phyloP scores from a whole-genome alignment of 2,888 invertebrate genomes.

The Atrina japonica region DNA sequence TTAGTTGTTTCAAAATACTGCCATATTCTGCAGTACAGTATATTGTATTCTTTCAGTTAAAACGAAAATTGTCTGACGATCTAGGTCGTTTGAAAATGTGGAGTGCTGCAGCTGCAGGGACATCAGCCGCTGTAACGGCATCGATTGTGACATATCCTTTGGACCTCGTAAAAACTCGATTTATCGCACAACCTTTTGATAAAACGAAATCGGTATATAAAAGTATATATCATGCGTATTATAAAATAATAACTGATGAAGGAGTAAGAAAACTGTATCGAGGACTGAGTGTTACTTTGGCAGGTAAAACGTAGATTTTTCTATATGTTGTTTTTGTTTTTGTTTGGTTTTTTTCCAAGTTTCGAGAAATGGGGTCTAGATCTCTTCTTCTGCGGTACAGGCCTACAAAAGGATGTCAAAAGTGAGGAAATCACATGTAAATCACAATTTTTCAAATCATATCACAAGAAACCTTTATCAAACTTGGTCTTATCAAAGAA shows the following conservation, averaged over 20 bases:
- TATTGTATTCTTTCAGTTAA: conserved; percentile 16
- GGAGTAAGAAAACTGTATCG: conserved; percentile 16
- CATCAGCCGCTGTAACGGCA: conserved; percentile 17
- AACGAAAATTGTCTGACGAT: conserved; percentile 29
- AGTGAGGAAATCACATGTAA: too few relatives aligned
- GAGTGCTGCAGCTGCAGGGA: conserved; percentile 19
- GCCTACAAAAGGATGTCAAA: too few relatives aligned
- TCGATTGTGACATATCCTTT: conserved; percentile 29
- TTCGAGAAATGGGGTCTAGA: too few relatives aligned
- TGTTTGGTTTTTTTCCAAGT: too few relatives aligned
- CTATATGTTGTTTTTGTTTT: too few relatives aligned
- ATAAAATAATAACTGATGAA: conserved; percentile 12
- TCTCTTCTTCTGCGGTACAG: too few relatives aligned
- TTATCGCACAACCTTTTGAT: conserved; percentile 23
- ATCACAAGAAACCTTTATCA: too few relatives aligned
- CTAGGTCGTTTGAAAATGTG: conserved; percentile 25
- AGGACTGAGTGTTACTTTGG: conserved; percentile 21
- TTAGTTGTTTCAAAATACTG: conserved; percentile 25
- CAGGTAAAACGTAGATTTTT: too few relatives aligned
- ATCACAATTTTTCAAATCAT: too few relatives aligned
- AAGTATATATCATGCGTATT: conserved; percentile 6
- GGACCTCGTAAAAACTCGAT: conserved; percentile 32
- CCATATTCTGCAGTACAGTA: conserved; percentile 27
- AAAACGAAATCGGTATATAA: conserved; percentile 12
- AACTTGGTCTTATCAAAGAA: too few relatives aligned